These are phyloP conservation scores for Acipenser oxyrinchus DNA, from an alignment of 2,797 vertebrate species.

Conservation along the genomic window DNA sequence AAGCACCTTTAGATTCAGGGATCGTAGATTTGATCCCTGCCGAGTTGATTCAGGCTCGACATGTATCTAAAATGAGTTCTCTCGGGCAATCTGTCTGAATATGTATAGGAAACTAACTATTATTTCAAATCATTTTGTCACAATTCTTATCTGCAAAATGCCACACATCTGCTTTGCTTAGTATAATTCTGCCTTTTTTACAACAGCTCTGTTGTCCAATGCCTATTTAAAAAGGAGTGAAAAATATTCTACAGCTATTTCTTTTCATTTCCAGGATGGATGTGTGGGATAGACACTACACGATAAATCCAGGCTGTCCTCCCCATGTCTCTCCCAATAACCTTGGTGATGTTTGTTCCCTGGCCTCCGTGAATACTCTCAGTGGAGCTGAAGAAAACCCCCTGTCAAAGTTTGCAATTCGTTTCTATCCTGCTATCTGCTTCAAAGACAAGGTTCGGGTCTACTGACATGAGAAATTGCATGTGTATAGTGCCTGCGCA, in stretches of 20 bases:
- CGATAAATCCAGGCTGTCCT: background rate
- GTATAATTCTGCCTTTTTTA: conserved; percentile 20
- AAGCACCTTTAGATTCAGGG: conserved; percentile 36
- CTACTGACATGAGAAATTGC: conserved; percentile 8
- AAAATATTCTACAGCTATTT: no score
- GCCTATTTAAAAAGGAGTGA: no score
- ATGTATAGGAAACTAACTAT: conserved; percentile 33
- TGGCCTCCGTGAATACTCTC: background rate
- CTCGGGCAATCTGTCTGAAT: conserved; percentile 27
- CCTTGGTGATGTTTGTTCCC: conserved; percentile 1
- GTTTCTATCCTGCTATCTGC: background rate
- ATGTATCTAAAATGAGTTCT: conserved; percentile 35
- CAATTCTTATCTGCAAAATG: conserved; percentile 58
- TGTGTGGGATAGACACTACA: background rate
- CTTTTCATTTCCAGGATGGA: no score
- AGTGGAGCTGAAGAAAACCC: background rate
- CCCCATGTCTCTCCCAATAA: background rate
- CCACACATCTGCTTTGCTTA: conserved; percentile 45
- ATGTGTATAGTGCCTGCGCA: background rate
- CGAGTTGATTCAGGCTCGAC: conserved; percentile 30
- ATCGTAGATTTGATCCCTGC: conserved; percentile 44
- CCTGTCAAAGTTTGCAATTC: background rate
- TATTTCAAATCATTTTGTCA: conserved; percentile 47
- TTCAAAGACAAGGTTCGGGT: background rate
- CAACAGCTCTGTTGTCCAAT: no score